Base-by-base conservation (phyloP, 1,140 invertebrate genomes). In the Bombus soroeensis region DNA sequence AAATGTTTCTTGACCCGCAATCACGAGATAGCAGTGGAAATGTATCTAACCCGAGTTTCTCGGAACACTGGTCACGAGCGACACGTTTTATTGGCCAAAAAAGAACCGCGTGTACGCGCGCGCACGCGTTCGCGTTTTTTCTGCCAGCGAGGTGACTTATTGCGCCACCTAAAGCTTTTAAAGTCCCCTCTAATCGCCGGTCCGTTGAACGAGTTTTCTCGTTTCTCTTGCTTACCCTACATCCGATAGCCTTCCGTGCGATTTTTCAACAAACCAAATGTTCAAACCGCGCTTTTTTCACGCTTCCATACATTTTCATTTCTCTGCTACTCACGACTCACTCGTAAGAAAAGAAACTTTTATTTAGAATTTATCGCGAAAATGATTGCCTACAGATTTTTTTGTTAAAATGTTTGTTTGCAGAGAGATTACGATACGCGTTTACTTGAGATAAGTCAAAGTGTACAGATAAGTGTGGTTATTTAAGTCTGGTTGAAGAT, bases 131-230 rank as follows among this genome's bases (percentile, higher is more conserved):
- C 59, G 59, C 59, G 59, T 62, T 41, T 64, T 57, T 68, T 37
- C 13, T 2, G 9, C 22, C 66, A 71, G 28, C 83, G 10, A 37
- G 68, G 64, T 89, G 83, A 84, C 86, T 91, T 90, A 91, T 89
- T 88, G 76, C 85, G 39, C 64, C 76, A 47, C 41, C 80, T 66
- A 34, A 85, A 85, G 79, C 89, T 85, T 87, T 91, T 83, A 89
- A 88, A 89, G 84, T 91, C 81, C 85, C 53, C 82, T 87, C 88
- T 91, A 91, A 91, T 91, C 86, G 89, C 82, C 66, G 77, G 81
- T 41, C 32, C 47, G 64, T 68, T 70, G 80, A 70, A 57, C 82
- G 76, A 81, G 83, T 90, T 85, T 80, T 39, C 83, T 64, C 83
- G 83, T 88, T 89, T 90, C 81, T 88, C 88, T 88, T 86, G 47